Conservation (phyloP, 2,888 invertebrate species). For the Drosophila lacicola region DNA sequence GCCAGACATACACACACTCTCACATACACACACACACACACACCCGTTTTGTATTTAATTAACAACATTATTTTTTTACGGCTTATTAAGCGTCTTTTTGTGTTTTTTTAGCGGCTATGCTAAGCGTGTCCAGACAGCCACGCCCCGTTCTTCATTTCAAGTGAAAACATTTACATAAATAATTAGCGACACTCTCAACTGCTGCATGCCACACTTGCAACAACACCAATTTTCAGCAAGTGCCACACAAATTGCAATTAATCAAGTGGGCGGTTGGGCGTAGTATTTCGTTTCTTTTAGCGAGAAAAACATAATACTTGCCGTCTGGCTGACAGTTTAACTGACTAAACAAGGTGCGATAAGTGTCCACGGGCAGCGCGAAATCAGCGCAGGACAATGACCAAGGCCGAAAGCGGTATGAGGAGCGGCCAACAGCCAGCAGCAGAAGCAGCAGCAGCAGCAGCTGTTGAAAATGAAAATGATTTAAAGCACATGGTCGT, state of each 20-base stretch:
- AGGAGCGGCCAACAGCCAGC: conserved; percentile 8
- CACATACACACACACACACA: conserved; percentile 8
- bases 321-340: conserved; percentile 73
- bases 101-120: conserved; percentile 61
- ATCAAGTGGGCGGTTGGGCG: conserved; percentile 50
- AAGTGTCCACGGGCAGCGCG: conserved; percentile 68
- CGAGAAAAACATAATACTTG: conserved; percentile 53
- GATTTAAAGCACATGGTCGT: conserved; percentile 76
- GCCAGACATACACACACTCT: conserved; percentile 52
- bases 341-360: conserved; percentile 82
- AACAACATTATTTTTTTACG: conserved; percentile 14
- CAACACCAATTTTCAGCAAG: conserved; percentile 54
- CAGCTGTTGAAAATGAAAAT: conserved; percentile 80
- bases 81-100: conserved; percentile 58
- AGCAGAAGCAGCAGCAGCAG: conserved; percentile 46
- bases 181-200: conserved; percentile 64
- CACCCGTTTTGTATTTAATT: conserved; percentile 17
- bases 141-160: conserved; percentile 58
- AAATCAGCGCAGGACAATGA: conserved; percentile 79
- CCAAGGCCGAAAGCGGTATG: conserved; percentile 34
- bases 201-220: conserved; percentile 33
- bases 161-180: conserved; percentile 82
- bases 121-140: conserved; percentile 42
- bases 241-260: conserved; percentile 72
- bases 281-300: neutral